These are phyloP conservation scores for Himalopsyche kuldschensis DNA, from an alignment of 2,888 invertebrate species.

Conservation along the genomic window DNA sequence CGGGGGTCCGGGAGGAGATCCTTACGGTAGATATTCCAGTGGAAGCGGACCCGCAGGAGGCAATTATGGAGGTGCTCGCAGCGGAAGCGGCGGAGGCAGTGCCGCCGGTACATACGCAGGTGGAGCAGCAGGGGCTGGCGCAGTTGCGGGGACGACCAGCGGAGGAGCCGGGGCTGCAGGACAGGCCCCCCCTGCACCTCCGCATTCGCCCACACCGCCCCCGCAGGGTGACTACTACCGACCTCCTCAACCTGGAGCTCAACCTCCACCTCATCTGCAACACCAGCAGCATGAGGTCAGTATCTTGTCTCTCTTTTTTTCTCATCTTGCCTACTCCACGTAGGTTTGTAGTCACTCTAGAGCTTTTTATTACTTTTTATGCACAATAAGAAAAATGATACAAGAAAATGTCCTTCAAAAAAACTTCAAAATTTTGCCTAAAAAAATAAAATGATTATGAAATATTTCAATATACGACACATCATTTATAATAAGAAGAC, in stretches of 20 bases:
- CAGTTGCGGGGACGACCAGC: conserved; percentile 19
- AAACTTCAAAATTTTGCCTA: no score
- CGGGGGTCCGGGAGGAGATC: conserved; percentile 37
- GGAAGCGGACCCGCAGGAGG: conserved; percentile 45
- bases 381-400: background rate
- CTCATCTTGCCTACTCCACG: background rate
- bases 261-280: conserved; percentile 44
- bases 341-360: background rate
- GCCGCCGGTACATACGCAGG: conserved; percentile 44
- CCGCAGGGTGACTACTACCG: conserved; percentile 62
- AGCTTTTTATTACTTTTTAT: background rate
- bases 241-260: conserved; percentile 44
- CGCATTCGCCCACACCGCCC: conserved; percentile 49
- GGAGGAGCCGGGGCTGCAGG: conserved; percentile 42
- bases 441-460: no score
- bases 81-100: background rate
- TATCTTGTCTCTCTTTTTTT: background rate
- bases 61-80: background rate
- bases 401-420: no score
- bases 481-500: no score
- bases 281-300: conserved; percentile 42
- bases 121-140: conserved; percentile 45
- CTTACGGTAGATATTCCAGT: conserved; percentile 42
- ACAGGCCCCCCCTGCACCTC: conserved; percentile 48
- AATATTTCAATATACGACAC: no score